Conservation (phyloP, 2,113 vertebrate species). For the Semicossyphus pulcher region DNA sequence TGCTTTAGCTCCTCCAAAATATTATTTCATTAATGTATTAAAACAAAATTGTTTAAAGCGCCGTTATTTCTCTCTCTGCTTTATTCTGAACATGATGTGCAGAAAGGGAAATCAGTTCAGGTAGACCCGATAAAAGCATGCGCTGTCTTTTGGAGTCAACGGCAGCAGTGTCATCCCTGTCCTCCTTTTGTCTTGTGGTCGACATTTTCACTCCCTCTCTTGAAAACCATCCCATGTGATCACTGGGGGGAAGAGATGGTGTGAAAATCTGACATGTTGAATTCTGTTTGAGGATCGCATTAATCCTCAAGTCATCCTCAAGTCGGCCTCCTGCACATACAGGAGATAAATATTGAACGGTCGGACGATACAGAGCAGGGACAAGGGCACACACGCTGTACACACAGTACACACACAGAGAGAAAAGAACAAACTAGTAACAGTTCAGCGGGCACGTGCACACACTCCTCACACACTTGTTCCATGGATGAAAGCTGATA, state of each 20-base stretch:
- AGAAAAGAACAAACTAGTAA: slow-evolving; percentile 33
- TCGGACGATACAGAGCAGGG: slow-evolving; percentile 3
- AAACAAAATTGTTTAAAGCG: not conserved
- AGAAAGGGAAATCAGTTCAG: not conserved
- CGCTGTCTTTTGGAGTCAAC: slow-evolving; percentile 11
- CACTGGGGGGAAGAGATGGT: slow-evolving; percentile 39
- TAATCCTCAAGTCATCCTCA: slow-evolving; percentile 65
- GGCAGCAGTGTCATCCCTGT: not conserved
- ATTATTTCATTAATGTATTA: too few relatives aligned
- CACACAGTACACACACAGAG: not conserved
- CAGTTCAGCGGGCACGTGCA: slow-evolving; percentile 22
- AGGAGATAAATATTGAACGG: slow-evolving; percentile 64
- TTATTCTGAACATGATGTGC: not conserved
- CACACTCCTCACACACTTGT: slow-evolving; percentile 42
- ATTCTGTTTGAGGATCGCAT: slow-evolving; percentile 72
- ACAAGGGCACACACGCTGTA: not conserved
- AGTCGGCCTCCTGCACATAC: slow-evolving; percentile 46
- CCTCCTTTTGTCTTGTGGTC: slow-evolving; percentile 11
- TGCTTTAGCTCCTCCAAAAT: too few relatives aligned
- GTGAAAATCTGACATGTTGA: slow-evolving; percentile 70
- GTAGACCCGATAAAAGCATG: not conserved
- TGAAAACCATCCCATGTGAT: slow-evolving; percentile 47
- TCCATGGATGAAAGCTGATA: slow-evolving; percentile 71
- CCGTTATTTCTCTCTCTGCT: not conserved
- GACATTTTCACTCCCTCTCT: slow-evolving; percentile 37